Percentiles rank a stretch among this genome's conserved stretches.
Conservation (phyloP, 2,797 vertebrate genomes). For the Zalophus californianus region DNA sequence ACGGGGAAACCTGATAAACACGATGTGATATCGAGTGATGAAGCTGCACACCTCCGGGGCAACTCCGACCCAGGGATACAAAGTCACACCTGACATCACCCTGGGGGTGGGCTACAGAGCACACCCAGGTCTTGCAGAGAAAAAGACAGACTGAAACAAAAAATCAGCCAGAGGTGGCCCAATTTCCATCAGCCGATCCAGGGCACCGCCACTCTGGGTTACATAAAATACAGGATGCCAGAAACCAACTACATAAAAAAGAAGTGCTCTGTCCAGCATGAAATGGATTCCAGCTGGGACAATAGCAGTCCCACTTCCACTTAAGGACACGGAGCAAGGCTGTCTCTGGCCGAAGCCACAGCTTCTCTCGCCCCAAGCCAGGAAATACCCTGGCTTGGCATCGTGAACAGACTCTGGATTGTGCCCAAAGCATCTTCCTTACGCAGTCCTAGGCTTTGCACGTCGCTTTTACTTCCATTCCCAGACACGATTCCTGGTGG, state of each 20-base stretch:
- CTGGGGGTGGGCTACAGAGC: neutral
- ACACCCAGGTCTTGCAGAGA: neutral
- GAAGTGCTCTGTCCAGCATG: neutral
- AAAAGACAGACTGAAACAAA: neutral
- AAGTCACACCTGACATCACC: neutral
- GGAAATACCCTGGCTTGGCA: constrained; percentile 13
- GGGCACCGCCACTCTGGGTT: neutral
- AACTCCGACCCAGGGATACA: neutral
- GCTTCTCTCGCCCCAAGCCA: neutral
- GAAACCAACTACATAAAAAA: neutral
- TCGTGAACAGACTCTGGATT: neutral
- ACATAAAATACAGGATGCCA: neutral
- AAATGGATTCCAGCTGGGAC: constrained; percentile 7
- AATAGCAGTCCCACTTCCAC: neutral
- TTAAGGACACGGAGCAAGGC: neutral
- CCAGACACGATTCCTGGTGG: constrained; percentile 1
- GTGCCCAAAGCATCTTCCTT: constrained; percentile 1
- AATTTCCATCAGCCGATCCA: constrained; percentile 38
- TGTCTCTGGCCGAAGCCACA: neutral
- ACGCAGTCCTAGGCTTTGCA: neutral
- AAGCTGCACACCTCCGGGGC: neutral
- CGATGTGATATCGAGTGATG: neutral
- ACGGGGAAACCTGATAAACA: constrained; percentile 61
- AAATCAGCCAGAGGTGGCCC: constrained; percentile 24
- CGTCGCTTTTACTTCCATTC: neutral